A percentile compares a stretch with the other conserved stretches of the same genome.
Conservation (phyloP, 2,888 invertebrate species). For the Calliopum simillimum region DNA sequence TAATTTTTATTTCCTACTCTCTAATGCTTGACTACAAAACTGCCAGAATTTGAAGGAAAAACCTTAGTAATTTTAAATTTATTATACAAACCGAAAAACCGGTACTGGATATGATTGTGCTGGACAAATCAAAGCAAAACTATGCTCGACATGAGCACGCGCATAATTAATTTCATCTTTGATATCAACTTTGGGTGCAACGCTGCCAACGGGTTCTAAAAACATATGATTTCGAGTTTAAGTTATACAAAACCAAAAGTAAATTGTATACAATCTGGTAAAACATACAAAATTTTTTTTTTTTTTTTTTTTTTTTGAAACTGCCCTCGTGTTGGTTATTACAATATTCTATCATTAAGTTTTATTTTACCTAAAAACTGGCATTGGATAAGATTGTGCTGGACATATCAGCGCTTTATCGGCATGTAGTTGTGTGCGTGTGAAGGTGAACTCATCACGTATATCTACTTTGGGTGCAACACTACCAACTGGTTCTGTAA, state of each 20-base stretch:
- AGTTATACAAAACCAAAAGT: no score
- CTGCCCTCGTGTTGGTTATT: neutral
- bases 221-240: neutral
- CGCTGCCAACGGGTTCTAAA: conserved; percentile 69
- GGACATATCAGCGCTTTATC: conserved; percentile 76
- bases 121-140: conserved; percentile 77
- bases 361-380: conserved; percentile 61
- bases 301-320: neutral
- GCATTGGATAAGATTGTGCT: conserved; percentile 70
- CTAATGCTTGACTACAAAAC: neutral
- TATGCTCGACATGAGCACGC: conserved; percentile 66
- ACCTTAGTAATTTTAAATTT: neutral
- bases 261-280: no score
- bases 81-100: conserved; percentile 45
- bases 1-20: neutral
- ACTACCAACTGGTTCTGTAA: conserved; percentile 69
- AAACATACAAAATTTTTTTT: neutral
- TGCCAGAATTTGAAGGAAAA: conserved; percentile 46
- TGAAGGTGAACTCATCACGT: conserved; percentile 70
- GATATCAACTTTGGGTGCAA: conserved; percentile 76
- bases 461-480: conserved; percentile 77
- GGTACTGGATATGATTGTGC: conserved; percentile 68
- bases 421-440: conserved; percentile 55
- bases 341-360: neutral
- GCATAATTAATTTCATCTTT: conserved; percentile 74